Conservation (phyloP, 2,888 invertebrate genomes). For the Graphium colonna region DNA sequence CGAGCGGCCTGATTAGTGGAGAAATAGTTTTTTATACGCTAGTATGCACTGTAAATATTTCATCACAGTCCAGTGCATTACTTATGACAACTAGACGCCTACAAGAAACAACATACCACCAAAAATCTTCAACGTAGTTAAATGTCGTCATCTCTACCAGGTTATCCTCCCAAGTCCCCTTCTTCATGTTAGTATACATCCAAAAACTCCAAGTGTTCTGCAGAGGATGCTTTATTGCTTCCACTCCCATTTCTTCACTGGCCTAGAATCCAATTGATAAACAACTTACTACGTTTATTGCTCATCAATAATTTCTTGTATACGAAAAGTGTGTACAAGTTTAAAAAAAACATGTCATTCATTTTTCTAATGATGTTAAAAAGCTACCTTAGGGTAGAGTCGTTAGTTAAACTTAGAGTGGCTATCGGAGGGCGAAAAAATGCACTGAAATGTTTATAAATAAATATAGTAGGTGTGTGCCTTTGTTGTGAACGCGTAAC, state of each 20-base stretch:
- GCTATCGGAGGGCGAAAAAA: too few species aligned
- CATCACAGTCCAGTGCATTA: background rate
- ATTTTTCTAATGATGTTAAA: background rate
- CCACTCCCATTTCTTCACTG: constrained; percentile 1
- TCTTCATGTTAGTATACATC: constrained; percentile 91
- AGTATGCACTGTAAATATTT: too few species aligned
- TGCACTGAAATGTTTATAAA: too few species aligned
- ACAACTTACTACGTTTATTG: background rate
- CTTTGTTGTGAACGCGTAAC: too few species aligned
- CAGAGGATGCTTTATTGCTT: constrained; percentile 88
- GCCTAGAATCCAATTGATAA: constrained; percentile 1
- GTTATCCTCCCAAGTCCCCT: constrained; percentile 93
- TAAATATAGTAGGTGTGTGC: too few species aligned
- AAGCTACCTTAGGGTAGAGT: too few species aligned
- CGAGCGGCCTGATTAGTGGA: too few species aligned
- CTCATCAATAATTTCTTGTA: background rate
- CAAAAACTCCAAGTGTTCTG: constrained; percentile 96
- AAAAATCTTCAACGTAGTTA: constrained; percentile 97
- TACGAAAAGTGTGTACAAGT: background rate
- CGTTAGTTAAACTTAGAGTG: too few species aligned
- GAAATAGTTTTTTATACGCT: too few species aligned
- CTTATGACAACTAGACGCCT: background rate
- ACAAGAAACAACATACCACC: constrained; percentile 84
- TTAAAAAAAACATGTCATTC: background rate
- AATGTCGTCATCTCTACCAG: constrained; percentile 93